phyloP scores from a whole-genome alignment of 2,797 vertebrate species.

The Neosilurus mollespiculum region DNA sequence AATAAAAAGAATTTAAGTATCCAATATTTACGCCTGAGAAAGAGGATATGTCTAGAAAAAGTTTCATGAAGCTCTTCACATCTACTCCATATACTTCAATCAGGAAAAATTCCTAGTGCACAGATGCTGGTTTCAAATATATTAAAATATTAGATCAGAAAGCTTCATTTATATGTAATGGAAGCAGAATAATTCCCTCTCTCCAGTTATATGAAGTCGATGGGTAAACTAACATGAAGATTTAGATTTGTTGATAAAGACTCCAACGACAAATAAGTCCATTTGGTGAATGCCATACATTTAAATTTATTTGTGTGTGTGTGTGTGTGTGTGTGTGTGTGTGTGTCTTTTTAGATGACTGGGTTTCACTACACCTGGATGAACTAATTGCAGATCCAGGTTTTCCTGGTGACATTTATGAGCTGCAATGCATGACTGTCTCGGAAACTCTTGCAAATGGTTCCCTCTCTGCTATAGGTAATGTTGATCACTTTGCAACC shows the following conservation, averaged over 20 bases:
- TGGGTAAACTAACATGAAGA: neutral
- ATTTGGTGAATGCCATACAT: neutral
- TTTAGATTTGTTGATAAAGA: neutral
- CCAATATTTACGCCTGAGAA: too few relatives aligned
- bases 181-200: too few relatives aligned
- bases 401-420: constrained; percentile 38
- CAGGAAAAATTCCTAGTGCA: too few relatives aligned
- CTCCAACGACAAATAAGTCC: neutral
- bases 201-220: too few relatives aligned
- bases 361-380: constrained; percentile 49
- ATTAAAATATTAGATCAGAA: too few relatives aligned
- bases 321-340: neutral
- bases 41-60: too few relatives aligned
- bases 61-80: too few relatives aligned
- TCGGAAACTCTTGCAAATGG: constrained; percentile 31
- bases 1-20: too few relatives aligned
- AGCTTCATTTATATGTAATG: too few relatives aligned
- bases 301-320: neutral
- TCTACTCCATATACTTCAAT: too few relatives aligned
- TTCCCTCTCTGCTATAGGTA: constrained; percentile 20
- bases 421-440: constrained; percentile 31
- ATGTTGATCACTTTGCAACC: neutral
- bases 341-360: constrained; percentile 40
- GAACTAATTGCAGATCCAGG: constrained; percentile 38
- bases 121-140: too few relatives aligned